These are phyloP conservation scores for Drosophila villosipedis DNA, from an alignment of 2,888 invertebrate genomes.

Conservation along the genomic window DNA sequence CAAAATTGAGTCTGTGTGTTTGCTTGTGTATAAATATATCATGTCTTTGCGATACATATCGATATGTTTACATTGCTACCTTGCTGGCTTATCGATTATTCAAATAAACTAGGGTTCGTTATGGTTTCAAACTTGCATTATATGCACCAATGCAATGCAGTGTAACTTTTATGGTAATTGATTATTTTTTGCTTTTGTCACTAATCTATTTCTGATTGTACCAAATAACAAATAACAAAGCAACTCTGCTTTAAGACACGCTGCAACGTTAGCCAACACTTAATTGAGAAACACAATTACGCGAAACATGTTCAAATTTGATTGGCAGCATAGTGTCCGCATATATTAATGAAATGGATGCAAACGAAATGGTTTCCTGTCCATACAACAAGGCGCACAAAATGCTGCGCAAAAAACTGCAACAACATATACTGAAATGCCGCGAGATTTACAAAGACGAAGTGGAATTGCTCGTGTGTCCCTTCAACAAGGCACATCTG, in stretches of 20 bases:
- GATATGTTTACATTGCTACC: neutral
- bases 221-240: neutral
- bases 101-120: neutral
- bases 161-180: too few relatives aligned
- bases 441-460: slow-evolving; percentile 85
- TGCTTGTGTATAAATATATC: neutral
- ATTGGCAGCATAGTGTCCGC: neutral
- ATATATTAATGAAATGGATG: slow-evolving; percentile 23
- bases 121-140: neutral
- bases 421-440: slow-evolving; percentile 87
- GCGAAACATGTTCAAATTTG: slow-evolving; percentile 12
- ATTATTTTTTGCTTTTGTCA: neutral
- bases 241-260: neutral
- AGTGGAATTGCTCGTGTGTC: slow-evolving; percentile 85
- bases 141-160: neutral
- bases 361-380: slow-evolving; percentile 85
- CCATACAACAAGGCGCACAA: slow-evolving; percentile 87
- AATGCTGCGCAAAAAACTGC: slow-evolving; percentile 86
- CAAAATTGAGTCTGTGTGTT: neutral
- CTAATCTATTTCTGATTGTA: neutral
- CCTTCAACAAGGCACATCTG: slow-evolving; percentile 87
- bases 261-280: slow-evolving; percentile 31
- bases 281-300: too few relatives aligned
- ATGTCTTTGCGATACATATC: neutral
- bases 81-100: neutral